A percentile compares a stretch with the other conserved stretches of the same genome.
These are phyloP conservation scores for Lonchura striata DNA, from an alignment of 2,113 vertebrate species.

Conservation along the genomic window DNA sequence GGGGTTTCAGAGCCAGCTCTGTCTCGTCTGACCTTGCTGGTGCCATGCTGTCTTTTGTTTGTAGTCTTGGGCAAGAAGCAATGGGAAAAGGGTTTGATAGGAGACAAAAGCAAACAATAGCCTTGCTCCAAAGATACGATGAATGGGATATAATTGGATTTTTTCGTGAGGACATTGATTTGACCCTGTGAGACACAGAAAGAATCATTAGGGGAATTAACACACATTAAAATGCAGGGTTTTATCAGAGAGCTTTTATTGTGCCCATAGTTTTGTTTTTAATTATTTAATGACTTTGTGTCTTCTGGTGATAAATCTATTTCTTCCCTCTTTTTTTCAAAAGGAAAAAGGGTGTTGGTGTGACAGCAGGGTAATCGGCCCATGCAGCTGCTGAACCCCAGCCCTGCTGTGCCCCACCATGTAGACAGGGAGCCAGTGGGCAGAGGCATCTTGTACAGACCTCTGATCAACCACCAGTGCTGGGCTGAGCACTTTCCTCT, in stretches of 20 bases:
- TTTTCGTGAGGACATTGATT: conserved; percentile 80
- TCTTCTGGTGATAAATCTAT: conserved; percentile 73
- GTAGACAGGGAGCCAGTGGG: background rate
- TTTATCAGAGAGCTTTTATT: conserved; percentile 74
- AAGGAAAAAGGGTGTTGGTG: background rate
- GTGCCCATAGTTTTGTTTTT: conserved; percentile 77
- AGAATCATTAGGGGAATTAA: conserved; percentile 79
- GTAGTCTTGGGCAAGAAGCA: conserved; percentile 57
- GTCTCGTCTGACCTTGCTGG: conserved; percentile 83
- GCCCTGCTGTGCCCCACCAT: background rate
- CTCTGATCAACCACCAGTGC: accelerated
- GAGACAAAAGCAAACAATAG: conserved; percentile 84
- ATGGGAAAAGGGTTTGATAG: conserved; percentile 79
- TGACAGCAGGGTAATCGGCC: background rate
- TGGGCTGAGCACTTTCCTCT: background rate
- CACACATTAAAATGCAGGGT: conserved; percentile 69
- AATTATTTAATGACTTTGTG: conserved; percentile 83
- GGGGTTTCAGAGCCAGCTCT: conserved; percentile 30
- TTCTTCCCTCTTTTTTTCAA: background rate
- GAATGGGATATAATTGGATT: conserved; percentile 81
- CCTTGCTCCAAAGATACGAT: conserved; percentile 76
- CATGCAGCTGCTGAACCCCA: background rate
- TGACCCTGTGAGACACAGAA: conserved; percentile 75
- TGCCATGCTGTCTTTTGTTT: conserved; percentile 62
- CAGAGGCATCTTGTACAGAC: background rate